These are phyloP conservation scores for Netelia virgata DNA, from an alignment of 2,888 invertebrate species.

Conservation along the genomic window DNA sequence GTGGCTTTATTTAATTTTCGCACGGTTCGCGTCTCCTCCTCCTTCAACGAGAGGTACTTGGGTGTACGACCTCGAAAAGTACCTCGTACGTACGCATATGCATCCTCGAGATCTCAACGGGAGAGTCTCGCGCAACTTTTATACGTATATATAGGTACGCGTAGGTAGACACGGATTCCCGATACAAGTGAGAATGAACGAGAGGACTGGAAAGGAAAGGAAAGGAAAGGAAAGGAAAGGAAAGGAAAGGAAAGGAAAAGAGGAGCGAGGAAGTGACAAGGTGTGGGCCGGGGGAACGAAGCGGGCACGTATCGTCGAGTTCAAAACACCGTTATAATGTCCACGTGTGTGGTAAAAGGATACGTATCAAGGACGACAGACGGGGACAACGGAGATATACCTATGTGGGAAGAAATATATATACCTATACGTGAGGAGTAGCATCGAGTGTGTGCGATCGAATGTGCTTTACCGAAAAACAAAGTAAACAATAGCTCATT, in stretches of 20 bases:
- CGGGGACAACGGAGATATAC: background rate
- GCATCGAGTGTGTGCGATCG: too few species aligned
- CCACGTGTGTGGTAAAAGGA: constrained; percentile 60
- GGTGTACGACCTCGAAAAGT: constrained; percentile 64
- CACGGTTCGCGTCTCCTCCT: constrained; percentile 46
- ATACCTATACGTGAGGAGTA: too few species aligned
- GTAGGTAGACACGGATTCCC: background rate
- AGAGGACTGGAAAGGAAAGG: constrained; percentile 42
- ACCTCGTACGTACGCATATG: constrained; percentile 66
- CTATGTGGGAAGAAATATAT: background rate
- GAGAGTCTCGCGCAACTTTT: constrained; percentile 21
- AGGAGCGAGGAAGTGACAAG: constrained; percentile 49
- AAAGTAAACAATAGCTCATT: too few species aligned
- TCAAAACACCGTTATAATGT: constrained; percentile 66
- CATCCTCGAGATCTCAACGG: constrained; percentile 38
- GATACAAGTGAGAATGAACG: constrained; percentile 52
- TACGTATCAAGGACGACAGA: constrained; percentile 30
- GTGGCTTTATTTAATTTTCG: constrained; percentile 35
- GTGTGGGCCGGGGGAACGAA: constrained; percentile 18
- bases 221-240: constrained; percentile 29
- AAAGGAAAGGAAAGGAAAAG: constrained; percentile 36
- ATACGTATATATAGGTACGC: constrained; percentile 5
- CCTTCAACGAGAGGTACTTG: constrained; percentile 35
- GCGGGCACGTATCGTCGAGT: constrained; percentile 63
- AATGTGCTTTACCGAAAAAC: too few species aligned